Base-by-base conservation (phyloP, 2,797 vertebrate genomes). In the Sebastes kiyomatsui region DNA sequence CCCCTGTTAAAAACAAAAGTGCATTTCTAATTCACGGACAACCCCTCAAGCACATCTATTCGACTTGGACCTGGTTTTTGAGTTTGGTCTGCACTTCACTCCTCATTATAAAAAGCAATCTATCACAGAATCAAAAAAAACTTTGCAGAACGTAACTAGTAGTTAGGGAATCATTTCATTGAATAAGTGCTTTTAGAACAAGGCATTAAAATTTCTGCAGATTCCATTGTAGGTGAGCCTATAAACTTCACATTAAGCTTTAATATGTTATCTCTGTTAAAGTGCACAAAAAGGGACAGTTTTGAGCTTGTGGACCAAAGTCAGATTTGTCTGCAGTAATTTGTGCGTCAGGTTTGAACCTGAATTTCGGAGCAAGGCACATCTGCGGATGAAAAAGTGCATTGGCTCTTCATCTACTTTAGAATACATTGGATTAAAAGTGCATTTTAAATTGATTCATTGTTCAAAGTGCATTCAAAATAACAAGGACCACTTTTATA, bases 361-460 rank as follows among this genome's bases (percentile, higher is more conserved):
- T 88, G 68, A 89, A 90, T 78, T 88, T 88, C 75, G 72, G 91
- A 94, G 91, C 92, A 96, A 96, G 95, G 95, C 95, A 96, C 94
- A 89, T 94, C 89, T 92, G 92, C 82, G 81, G 89, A 89, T 90
- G 85, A 93, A 91, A 91, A 90, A 87, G 89, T 88, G 91, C 94
- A 88, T 91, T 89, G 88, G 84, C 82, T 88, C 84, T 84, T 83
- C 20, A 78, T 84, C 83, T 80, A 83, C 62, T 83, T 80, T 67
- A 71, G 71, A 90, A 88, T 84, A 81, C 79, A 75, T 81, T 90
- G 75, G 77, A 92, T 89, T 80, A 73, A 92, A 94, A 93, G 93
- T 93, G 89, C 88, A 81, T 87, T 87, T 84, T 58, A 58, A 77
- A 83, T 86, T 38, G 66, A 84, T 67, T 77, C 49, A 35, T 76